These are phyloP conservation scores for Tuta absoluta DNA, from an alignment of 2,888 invertebrate genomes.

Conservation along the genomic window DNA sequence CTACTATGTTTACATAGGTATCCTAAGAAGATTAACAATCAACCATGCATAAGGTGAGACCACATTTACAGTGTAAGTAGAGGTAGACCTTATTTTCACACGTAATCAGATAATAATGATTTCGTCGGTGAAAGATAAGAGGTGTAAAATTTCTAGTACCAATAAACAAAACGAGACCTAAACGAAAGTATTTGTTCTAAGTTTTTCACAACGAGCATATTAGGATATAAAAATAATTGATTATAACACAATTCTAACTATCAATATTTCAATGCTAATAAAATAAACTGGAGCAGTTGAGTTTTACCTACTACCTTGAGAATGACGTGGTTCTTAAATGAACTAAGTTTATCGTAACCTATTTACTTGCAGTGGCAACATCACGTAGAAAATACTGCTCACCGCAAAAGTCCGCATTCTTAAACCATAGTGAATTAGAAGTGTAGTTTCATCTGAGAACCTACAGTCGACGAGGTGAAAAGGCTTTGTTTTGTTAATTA, in stretches of 20 bases:
- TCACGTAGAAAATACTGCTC: conserved; percentile 37
- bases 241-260: conserved; percentile 8
- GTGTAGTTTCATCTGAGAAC: conserved; percentile 17
- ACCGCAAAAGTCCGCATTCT: conserved; percentile 55
- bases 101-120: too few relatives aligned
- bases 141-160: too few relatives aligned
- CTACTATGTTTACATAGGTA: too few relatives aligned
- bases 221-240: too few relatives aligned
- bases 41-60: too few relatives aligned
- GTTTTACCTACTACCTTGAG: conserved; percentile 22
- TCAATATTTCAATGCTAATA: conserved; percentile 9
- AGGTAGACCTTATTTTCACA: too few relatives aligned
- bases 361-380: conserved; percentile 12
- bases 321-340: conserved; percentile 21
- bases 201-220: too few relatives aligned
- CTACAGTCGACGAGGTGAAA: conserved; percentile 63
- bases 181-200: too few relatives aligned
- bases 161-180: too few relatives aligned
- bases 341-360: conserved; percentile 24
- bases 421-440: conserved; percentile 57
- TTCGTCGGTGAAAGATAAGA: too few relatives aligned
- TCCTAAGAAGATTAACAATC: too few relatives aligned
- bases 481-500: conserved; percentile 75
- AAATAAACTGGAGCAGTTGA: conserved; percentile 1
- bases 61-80: too few relatives aligned